Percentiles rank a stretch among this genome's conserved stretches.
Evolutionary conservation across 2,888 invertebrate genomes (phyloP).

Genomic region (Xanthia togata): DNA sequence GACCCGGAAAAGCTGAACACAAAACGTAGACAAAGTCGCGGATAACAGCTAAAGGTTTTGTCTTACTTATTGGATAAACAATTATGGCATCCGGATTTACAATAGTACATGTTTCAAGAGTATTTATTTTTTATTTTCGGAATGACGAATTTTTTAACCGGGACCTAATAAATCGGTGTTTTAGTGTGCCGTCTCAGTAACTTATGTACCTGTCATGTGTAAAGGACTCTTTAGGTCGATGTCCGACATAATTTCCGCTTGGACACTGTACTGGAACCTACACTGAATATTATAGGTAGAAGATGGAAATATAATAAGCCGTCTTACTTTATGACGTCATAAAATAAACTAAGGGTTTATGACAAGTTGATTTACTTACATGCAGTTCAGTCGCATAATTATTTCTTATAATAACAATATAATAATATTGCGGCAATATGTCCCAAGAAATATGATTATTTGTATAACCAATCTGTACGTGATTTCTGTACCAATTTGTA

Average conservation of each 20-base stretch:
- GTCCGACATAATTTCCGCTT: background rate
- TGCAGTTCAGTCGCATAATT: conserved; percentile 3
- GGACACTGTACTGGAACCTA: background rate
- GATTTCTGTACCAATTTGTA: too few species aligned
- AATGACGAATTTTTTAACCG: background rate
- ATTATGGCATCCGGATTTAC: background rate
- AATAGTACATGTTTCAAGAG: background rate
- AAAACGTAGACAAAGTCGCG: background rate
- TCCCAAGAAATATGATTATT: background rate
- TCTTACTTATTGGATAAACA: background rate
- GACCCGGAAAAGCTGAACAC: background rate
- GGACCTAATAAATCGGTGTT: background rate
- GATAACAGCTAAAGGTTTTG: background rate
- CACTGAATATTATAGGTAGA: background rate
- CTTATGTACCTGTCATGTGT: background rate
- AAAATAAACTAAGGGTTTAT: background rate
- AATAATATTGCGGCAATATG: too few species aligned
- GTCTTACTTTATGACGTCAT: conserved; percentile 13
- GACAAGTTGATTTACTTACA: background rate
- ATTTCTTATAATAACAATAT: background rate
- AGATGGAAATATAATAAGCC: background rate
- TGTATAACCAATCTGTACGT: background rate
- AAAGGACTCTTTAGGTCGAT: background rate
- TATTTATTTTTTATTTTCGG: background rate
- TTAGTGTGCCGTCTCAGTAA: too few species aligned